Percentiles rank a stretch among this genome's conserved stretches.
Conservation (phyloP, 2,888 invertebrate species). For the Serripes groenlandicus region DNA sequence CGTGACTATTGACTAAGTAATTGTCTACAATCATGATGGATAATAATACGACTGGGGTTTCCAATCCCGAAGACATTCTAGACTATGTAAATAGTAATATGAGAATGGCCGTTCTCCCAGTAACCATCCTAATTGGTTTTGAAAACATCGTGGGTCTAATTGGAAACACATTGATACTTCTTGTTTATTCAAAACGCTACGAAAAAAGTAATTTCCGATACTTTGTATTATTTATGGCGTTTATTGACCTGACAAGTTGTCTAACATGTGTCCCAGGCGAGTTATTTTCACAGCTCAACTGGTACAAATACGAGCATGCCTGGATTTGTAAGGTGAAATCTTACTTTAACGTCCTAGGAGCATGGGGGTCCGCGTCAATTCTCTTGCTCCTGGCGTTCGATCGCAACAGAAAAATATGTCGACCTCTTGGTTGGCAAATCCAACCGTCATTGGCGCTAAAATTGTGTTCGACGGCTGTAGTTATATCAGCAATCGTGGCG, state of each 20-base stretch:
- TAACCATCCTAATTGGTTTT: slow-evolving; percentile 57
- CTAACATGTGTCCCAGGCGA: slow-evolving; percentile 44
- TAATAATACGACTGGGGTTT: background rate
- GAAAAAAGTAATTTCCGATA: slow-evolving; percentile 53
- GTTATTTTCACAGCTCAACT: slow-evolving; percentile 38
- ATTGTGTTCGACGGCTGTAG: slow-evolving; percentile 25
- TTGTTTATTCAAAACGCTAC: slow-evolving; percentile 32
- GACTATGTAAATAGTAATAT: slow-evolving; percentile 37
- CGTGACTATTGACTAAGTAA: too few species aligned
- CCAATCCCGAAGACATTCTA: background rate
- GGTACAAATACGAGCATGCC: slow-evolving; percentile 28
- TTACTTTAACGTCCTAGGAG: slow-evolving; percentile 41
- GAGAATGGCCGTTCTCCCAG: slow-evolving; percentile 49
- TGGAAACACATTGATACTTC: slow-evolving; percentile 54
- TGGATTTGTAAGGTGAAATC: slow-evolving; percentile 50
- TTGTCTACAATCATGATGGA: too few species aligned
- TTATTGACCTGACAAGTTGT: slow-evolving; percentile 49
- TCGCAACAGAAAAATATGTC: slow-evolving; percentile 56
- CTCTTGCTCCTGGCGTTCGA: slow-evolving; percentile 57
- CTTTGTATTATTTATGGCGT: slow-evolving; percentile 48
- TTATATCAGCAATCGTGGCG: slow-evolving; percentile 34
- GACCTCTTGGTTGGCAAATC: slow-evolving; percentile 53
- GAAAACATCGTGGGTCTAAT: slow-evolving; percentile 46
- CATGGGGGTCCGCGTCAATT: slow-evolving; percentile 43
- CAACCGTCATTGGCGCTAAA: slow-evolving; percentile 42